These are phyloP conservation scores for Pachyuromys duprasi DNA, from an alignment of 2,797 vertebrate species.

Conservation along the genomic window DNA sequence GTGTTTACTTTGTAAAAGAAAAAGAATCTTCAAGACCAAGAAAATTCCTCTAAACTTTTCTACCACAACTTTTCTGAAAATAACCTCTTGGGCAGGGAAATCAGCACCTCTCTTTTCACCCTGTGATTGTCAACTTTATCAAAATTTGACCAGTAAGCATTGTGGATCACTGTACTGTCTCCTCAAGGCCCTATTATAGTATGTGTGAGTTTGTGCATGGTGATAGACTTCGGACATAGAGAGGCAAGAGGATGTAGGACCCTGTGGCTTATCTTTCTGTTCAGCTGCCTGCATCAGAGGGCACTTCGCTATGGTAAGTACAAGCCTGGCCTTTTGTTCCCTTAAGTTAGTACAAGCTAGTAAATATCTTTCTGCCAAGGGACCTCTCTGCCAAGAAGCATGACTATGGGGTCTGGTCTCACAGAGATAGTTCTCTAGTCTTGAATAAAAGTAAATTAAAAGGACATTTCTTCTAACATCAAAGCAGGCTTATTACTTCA, in stretches of 20 bases:
- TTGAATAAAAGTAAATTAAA: slow-evolving; percentile 70
- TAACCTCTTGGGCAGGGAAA: slow-evolving; percentile 40
- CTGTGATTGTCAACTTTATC: slow-evolving; percentile 3
- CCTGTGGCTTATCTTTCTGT: neutral
- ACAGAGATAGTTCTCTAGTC: slow-evolving; percentile 14
- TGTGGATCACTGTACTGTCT: neutral
- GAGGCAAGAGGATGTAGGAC: neutral
- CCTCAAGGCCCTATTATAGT: neutral
- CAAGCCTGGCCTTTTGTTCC: slow-evolving; percentile 23
- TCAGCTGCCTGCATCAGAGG: neutral
- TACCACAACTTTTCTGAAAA: slow-evolving; percentile 12
- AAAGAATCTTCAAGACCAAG: neutral
- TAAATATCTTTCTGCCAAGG: slow-evolving; percentile 43
- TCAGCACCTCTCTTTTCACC: neutral
- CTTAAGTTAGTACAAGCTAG: slow-evolving; percentile 50
- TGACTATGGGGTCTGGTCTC: slow-evolving; percentile 46
- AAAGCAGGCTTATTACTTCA: slow-evolving; percentile 39
- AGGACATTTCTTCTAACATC: slow-evolving; percentile 60
- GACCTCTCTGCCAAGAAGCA: slow-evolving; percentile 43
- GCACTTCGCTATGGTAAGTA: neutral
- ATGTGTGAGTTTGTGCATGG: neutral
- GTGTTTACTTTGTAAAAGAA: neutral
- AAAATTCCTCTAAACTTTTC: slow-evolving; percentile 40
- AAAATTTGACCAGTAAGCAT: neutral
- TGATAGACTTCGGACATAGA: neutral